phyloP scores from a whole-genome alignment of 2,113 vertebrate species.

The Eira barbara region DNA sequence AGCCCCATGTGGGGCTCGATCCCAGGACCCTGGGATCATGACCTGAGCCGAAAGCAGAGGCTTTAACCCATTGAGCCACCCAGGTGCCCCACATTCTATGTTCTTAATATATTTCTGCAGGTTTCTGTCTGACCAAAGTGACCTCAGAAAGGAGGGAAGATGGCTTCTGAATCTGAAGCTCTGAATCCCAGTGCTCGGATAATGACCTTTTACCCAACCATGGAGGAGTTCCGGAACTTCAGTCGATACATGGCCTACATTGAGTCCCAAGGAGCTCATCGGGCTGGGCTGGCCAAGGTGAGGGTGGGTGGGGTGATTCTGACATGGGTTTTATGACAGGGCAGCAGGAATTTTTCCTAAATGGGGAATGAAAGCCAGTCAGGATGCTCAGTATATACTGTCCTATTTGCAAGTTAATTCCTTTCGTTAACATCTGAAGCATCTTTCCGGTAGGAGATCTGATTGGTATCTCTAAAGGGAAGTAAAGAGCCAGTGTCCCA shows the following conservation, averaged over 20 bases:
- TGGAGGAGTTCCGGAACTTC: slow-evolving; percentile 95
- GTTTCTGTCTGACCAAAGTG: slow-evolving; percentile 20
- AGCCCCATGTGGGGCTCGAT: no score
- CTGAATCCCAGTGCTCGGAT: slow-evolving; percentile 85
- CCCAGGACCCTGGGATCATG: no score
- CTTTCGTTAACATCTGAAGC: slow-evolving; percentile 11
- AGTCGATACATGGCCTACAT: slow-evolving; percentile 93
- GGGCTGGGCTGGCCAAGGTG: slow-evolving; percentile 94
- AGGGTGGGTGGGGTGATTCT: slow-evolving; percentile 5
- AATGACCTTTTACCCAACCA: slow-evolving; percentile 94
- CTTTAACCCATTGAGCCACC: no score
- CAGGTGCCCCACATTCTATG: background rate
- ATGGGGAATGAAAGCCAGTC: background rate
- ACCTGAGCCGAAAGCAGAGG: no score
- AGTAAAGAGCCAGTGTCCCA: background rate
- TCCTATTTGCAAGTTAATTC: slow-evolving; percentile 54
- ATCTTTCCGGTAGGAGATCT: background rate
- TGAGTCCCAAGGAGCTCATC: slow-evolving; percentile 96
- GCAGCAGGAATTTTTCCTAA: background rate
- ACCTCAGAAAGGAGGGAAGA: slow-evolving; percentile 69
- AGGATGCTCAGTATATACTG: background rate
- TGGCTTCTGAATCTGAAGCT: slow-evolving; percentile 89
- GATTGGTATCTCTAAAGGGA: background rate
- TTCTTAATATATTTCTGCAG: slow-evolving; percentile 41
- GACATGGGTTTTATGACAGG: background rate